A percentile compares a stretch with the other conserved stretches of the same genome.
Conservation (phyloP, 1,140 invertebrate species). For the Lepidurus apus region DNA sequence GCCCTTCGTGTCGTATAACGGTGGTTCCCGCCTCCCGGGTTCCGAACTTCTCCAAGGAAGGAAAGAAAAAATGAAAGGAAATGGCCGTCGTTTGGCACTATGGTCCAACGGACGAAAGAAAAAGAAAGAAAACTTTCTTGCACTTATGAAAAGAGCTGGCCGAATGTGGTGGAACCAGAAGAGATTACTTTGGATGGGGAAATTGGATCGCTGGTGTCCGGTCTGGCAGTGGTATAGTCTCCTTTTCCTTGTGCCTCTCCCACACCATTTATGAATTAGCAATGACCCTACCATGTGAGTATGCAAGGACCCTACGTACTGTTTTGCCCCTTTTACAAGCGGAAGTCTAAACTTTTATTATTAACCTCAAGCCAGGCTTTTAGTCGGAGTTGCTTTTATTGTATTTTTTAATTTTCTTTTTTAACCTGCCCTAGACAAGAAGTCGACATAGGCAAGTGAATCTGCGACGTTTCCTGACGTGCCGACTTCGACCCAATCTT, state of each 20-base stretch:
- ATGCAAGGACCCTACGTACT: neutral
- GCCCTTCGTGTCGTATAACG: slow-evolving; percentile 1
- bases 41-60: neutral
- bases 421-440: too few relatives aligned
- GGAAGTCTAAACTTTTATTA: too few relatives aligned
- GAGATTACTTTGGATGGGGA: neutral
- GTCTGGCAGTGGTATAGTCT: neutral
- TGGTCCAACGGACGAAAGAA: neutral
- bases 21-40: neutral
- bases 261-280: neutral
- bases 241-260: neutral
- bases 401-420: too few relatives aligned
- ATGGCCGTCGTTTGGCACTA: neutral
- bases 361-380: too few relatives aligned
- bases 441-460: too few relatives aligned
- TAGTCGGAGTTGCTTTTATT: too few relatives aligned
- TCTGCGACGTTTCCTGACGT: too few relatives aligned
- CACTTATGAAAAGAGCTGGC: neutral
- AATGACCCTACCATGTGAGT: neutral
- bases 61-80: neutral
- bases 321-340: too few relatives aligned
- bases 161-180: neutral
- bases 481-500: neutral
- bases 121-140: neutral
- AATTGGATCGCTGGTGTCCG: neutral